Conservation (phyloP, 2,113 vertebrate species). For the Corythaeola cristata region DNA sequence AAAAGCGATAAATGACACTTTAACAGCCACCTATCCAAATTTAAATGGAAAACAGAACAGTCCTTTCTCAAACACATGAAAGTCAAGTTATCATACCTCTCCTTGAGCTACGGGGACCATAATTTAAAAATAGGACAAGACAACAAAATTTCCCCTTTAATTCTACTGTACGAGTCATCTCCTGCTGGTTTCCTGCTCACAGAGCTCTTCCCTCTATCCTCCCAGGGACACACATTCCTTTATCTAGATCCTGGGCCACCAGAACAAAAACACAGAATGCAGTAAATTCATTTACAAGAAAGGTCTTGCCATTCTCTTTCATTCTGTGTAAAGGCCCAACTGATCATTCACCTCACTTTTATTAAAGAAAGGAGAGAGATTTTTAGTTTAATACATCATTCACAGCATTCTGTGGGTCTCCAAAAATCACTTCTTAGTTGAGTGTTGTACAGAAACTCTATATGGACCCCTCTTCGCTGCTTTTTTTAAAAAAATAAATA, state of each 20-base stretch:
- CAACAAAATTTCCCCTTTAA: neutral
- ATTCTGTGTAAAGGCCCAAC: neutral
- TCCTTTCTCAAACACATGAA: neutral
- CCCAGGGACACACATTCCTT: neutral
- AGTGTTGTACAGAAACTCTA: neutral
- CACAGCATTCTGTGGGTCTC: neutral
- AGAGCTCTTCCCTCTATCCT: neutral
- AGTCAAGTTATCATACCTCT: neutral
- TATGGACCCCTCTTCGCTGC: neutral
- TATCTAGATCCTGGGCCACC: neutral
- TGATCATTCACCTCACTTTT: neutral
- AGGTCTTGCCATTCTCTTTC: neutral
- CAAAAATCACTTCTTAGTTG: neutral
- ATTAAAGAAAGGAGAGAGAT: neutral
- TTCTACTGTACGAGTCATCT: neutral
- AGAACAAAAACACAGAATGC: neutral
- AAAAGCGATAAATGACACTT: constrained; percentile 22
- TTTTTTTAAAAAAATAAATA: neutral
- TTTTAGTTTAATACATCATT: neutral
- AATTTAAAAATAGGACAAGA: neutral
- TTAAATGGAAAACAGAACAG: constrained; percentile 29
- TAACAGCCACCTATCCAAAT: constrained; percentile 32
- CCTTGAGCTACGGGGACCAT: neutral
- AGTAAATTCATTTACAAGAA: constrained; percentile 6
- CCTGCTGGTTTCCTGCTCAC: neutral